These are phyloP conservation scores for Chaetops frenatus DNA, from an alignment of 2,113 vertebrate genomes.

Conservation along the genomic window DNA sequence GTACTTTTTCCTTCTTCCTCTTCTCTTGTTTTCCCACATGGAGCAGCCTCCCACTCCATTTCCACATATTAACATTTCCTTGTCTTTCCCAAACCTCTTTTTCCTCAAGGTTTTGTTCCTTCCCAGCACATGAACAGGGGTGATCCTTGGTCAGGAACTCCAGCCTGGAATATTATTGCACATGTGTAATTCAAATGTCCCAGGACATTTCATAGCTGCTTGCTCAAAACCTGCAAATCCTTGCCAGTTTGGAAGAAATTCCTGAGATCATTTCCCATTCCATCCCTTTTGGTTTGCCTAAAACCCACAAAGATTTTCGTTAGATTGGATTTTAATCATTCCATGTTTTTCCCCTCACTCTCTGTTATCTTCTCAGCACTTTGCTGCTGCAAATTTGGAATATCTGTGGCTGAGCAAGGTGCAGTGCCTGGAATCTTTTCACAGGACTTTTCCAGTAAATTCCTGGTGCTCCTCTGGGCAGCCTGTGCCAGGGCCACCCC, in stretches of 20 bases:
- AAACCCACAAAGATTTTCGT: neutral
- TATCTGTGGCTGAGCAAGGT: neutral
- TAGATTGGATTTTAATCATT: neutral
- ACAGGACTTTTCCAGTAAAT: neutral
- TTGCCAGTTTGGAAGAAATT: neutral
- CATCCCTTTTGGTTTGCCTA: neutral
- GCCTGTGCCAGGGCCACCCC: neutral
- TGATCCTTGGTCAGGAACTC: neutral
- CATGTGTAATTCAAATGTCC: neutral
- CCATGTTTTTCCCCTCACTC: neutral
- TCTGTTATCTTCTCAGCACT: neutral
- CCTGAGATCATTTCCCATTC: neutral
- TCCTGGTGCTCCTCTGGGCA: neutral
- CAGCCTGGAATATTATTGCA: neutral
- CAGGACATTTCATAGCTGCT: constrained; percentile 3
- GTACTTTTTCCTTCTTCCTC: neutral
- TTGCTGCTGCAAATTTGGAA: neutral
- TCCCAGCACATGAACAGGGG: neutral
- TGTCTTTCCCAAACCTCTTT: neutral
- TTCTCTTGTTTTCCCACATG: neutral
- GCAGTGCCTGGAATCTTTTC: neutral
- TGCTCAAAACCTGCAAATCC: neutral
- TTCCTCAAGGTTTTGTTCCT: neutral
- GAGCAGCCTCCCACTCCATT: neutral
- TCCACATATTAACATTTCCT: neutral